A percentile compares a stretch with the other conserved stretches of the same genome.
phyloP scores from a whole-genome alignment of 2,888 invertebrate genomes.

The Isotomurus palustris region DNA sequence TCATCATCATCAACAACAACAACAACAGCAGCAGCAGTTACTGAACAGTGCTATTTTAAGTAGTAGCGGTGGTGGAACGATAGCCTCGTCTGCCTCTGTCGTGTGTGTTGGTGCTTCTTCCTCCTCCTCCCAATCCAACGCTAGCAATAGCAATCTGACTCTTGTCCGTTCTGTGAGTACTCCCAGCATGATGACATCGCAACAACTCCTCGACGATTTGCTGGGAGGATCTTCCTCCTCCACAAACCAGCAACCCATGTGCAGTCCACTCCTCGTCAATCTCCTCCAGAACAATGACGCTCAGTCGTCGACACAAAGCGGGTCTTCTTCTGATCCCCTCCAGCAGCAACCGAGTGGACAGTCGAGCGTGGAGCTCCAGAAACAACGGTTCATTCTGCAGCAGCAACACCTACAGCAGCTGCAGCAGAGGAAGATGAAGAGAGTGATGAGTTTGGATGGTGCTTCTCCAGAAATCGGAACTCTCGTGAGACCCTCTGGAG shows the following conservation, averaged over 20 bases:
- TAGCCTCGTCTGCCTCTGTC: slow-evolving; percentile 47
- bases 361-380: slow-evolving; percentile 35
- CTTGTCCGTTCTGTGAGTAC: slow-evolving; percentile 12
- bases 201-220: slow-evolving; percentile 28
- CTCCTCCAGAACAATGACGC: slow-evolving; percentile 73
- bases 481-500: too few species aligned
- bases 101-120: slow-evolving; percentile 9
- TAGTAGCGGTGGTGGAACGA: slow-evolving; percentile 43
- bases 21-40: too few species aligned
- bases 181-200: slow-evolving; percentile 6
- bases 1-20: slow-evolving; percentile 12
- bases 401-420: slow-evolving; percentile 24
- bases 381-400: slow-evolving; percentile 12
- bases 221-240: slow-evolving; percentile 47
- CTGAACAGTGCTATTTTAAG: slow-evolving; percentile 13
- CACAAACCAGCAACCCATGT: slow-evolving; percentile 63
- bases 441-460: slow-evolving; percentile 37
- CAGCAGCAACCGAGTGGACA: slow-evolving; percentile 11
- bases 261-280: slow-evolving; percentile 85
- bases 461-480: too few species aligned
- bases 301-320: slow-evolving; percentile 10
- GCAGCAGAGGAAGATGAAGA: slow-evolving; percentile 23
- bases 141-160: slow-evolving; percentile 24
- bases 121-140: slow-evolving; percentile 26
- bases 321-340: slow-evolving; percentile 48